phyloP scores from a whole-genome alignment of 1,140 invertebrate species.

The Neocloeon triangulifer region DNA sequence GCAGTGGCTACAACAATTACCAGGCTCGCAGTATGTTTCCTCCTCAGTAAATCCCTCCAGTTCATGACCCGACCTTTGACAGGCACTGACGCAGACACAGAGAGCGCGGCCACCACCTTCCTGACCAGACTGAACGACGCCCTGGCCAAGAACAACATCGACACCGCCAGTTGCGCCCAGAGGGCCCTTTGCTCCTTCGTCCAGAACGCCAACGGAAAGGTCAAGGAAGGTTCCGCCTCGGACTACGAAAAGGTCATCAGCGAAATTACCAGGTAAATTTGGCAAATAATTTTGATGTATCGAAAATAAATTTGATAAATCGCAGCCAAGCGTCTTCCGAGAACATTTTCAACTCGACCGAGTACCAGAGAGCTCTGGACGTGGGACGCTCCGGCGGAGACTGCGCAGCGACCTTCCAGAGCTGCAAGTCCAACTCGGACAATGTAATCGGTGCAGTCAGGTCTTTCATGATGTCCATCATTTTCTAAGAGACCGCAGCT shows the following conservation, averaged over 20 bases:
- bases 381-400: conserved; percentile 33
- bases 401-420: conserved; percentile 29
- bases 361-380: conserved; percentile 38
- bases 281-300: conserved; percentile 4
- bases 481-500: too few relatives aligned
- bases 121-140: conserved; percentile 46
- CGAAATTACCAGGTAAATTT: conserved; percentile 31
- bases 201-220: conserved; percentile 33
- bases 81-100: conserved; percentile 35
- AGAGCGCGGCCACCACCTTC: conserved; percentile 21
- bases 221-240: conserved; percentile 30
- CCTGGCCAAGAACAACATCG: conserved; percentile 45
- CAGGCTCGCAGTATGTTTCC: background rate
- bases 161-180: conserved; percentile 54
- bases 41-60: background rate
- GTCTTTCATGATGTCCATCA: too few relatives aligned
- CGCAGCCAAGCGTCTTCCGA: background rate
- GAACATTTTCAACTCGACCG: background rate
- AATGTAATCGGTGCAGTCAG: too few relatives aligned
- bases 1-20: background rate
- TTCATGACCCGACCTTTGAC: conserved; percentile 8
- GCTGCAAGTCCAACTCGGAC: conserved; percentile 38
- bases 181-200: conserved; percentile 51
- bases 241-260: conserved; percentile 39
- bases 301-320: conserved; percentile 3